Evolutionary conservation across 2,888 invertebrate species (phyloP), one percentile per base, ranked within the genome.

Genomic region (Salticus scenicus): DNA sequence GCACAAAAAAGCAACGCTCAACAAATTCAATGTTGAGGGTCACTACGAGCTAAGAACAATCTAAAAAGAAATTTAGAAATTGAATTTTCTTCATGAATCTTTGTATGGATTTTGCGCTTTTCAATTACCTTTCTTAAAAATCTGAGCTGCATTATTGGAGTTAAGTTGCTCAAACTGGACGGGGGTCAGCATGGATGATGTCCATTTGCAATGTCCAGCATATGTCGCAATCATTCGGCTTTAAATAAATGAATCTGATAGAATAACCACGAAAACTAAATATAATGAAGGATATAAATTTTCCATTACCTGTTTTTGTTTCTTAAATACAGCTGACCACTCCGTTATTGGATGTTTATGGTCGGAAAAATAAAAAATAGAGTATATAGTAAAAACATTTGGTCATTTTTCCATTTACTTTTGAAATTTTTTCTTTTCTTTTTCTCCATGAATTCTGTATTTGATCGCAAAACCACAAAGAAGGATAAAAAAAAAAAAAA

Each of bases 21-120:
- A 72, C 31, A 37, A 37, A 37, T 37, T 37, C 37, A 4, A 37
- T 10, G 10, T 37, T 63, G 5, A 42, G 76, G 82, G 82, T 82
- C 82, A 82, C 42, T 69, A 37, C 70, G 70, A 51, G 7, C 69
- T 27, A 31, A 57, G 30, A 66, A 30, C 66, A 82, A 82, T 76
- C 76, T 71, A 71, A 82, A 82, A 71, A 64, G 64, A 82, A 81
- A 81, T 81, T 75, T 70, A 74, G 80, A 74, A 81, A 81, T 75
- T 81, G 81, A 81, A 81, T 81, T 81, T 81, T 69, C 70, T 81
- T 81, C 75, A 75, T 82, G 37, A 37, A 37, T 37, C 7, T 8
- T 5, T 37, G 37, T 71, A 47, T 82, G 75, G 71, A 82, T 82
- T 76, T 71, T 30, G 42, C 20, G 41, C 75, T 70, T 76, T 76